Base-by-base conservation (phyloP, 2,888 invertebrate species). In the Scelioninae gen. 1 region DNA sequence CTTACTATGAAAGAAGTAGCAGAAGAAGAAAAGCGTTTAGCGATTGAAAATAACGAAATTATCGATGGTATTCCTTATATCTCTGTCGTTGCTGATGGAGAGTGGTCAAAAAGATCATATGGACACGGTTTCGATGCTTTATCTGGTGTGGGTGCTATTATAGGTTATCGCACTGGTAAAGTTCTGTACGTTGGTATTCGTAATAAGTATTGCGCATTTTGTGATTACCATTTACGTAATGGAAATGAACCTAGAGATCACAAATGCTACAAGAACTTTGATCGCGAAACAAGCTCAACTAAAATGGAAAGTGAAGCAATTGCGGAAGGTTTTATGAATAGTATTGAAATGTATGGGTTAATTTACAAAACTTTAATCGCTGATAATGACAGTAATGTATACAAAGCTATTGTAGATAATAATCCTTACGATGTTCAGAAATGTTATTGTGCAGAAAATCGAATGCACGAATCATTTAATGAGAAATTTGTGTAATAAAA, bases 1-100 rank as follows among this genome's bases (percentile, higher is more conserved):
- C 7, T 8, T 34, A 16, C 7, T 0, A 85, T 85, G 84, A 10
- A 77, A 40, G 65, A 63, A 15, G 79, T 79, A 31, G 69, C 43
- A 8, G 72, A 51, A 47, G 72, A 66, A 45, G 84, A 84, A 74
- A 69, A 29, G 32, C 23, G 55, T n/a, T 56, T 85, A 32, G 85
- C 84, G 4, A 75, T 63, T 29, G 43, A 71, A 34, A 58, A 63
- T n/a, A 49, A 55, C 0, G 68, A 79, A 8, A 32, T 80, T 2
- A 62, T 85, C 10, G 58, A 79, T 40, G 71, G 79, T 49, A 29
- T 49, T 49, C 58, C 69, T 6, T 68, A n/a, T 34, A 47, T 69
- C 55, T 10, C 69, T 15, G 69, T 69, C 10, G 58, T 69, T 6
- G 38, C 58, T 5, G 69, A 68, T 11, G 68, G 68, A 4, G 40